Percentiles rank a stretch among this genome's conserved stretches.
Conservation (phyloP, 2,113 vertebrate genomes). For the Uria aalge region DNA sequence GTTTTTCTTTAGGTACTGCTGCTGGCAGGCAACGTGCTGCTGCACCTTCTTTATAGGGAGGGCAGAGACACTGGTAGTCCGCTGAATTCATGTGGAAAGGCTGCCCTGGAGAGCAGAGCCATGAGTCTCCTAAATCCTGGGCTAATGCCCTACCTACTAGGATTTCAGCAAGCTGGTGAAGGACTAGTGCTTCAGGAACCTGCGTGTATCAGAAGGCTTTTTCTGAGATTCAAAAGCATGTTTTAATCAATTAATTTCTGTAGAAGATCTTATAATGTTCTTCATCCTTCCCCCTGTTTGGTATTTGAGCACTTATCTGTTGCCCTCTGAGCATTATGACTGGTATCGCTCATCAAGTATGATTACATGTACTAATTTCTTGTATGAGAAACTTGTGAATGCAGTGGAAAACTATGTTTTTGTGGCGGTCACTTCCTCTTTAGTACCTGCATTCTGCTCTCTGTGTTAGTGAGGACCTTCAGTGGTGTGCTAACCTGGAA, state of each 20-base stretch:
- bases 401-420: neutral
- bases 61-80: neutral
- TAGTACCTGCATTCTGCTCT: neutral
- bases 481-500: rapidly evolving
- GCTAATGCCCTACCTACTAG: neutral
- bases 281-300: neutral
- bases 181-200: neutral
- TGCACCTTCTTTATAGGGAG: neutral
- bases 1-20: neutral
- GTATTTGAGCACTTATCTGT: neutral
- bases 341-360: neutral
- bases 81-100: neutral
- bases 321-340: neutral
- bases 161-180: neutral
- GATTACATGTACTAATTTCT: neutral
- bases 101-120: neutral
- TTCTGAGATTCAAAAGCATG: neutral
- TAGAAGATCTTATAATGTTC: neutral
- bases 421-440: neutral
- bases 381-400: neutral
- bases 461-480: neutral
- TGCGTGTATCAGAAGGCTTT: neutral
- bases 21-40: neutral
- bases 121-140: neutral
- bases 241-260: neutral